These are phyloP conservation scores for Raillietiella orientalis DNA, from an alignment of 2,888 invertebrate species.

Conservation along the genomic window DNA sequence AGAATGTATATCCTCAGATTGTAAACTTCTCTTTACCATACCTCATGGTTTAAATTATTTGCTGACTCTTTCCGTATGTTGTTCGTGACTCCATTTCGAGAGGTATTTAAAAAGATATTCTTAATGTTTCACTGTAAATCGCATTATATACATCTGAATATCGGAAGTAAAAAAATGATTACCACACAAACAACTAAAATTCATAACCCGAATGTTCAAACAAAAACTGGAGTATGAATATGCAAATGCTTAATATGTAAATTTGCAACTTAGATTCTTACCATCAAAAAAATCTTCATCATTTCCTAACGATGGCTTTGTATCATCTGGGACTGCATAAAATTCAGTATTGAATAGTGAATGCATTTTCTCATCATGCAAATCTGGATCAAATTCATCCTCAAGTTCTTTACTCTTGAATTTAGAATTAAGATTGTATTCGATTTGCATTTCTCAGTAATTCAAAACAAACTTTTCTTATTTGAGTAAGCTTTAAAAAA, in stretches of 20 bases:
- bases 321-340: constrained; percentile 33
- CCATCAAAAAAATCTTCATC: constrained; percentile 24
- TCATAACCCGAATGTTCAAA: not conserved
- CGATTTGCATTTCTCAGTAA: too few species aligned
- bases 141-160: constrained; percentile 2
- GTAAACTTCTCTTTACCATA: too few species aligned
- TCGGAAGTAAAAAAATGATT: not conserved
- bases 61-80: too few species aligned
- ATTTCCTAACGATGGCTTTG: constrained; percentile 56
- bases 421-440: too few species aligned
- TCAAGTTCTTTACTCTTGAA: constrained; percentile 68
- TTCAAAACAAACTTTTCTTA: too few species aligned
- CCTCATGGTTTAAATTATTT: too few species aligned
- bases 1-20: too few species aligned
- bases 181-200: constrained; percentile 11
- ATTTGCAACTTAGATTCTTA: constrained; percentile 1
- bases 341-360: constrained; percentile 56
- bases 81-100: too few species aligned
- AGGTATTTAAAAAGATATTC: too few species aligned
- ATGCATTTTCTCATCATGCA: constrained; percentile 56
- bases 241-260: not conserved
- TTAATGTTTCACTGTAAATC: not conserved
- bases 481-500: too few species aligned
- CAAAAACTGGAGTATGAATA: constrained; percentile 1
- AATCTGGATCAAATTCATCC: constrained; percentile 60